Evolutionary conservation across 2,888 invertebrate genomes (phyloP), one percentile per base, ranked within the genome.

Genomic region (Meta bourneti): DNA sequence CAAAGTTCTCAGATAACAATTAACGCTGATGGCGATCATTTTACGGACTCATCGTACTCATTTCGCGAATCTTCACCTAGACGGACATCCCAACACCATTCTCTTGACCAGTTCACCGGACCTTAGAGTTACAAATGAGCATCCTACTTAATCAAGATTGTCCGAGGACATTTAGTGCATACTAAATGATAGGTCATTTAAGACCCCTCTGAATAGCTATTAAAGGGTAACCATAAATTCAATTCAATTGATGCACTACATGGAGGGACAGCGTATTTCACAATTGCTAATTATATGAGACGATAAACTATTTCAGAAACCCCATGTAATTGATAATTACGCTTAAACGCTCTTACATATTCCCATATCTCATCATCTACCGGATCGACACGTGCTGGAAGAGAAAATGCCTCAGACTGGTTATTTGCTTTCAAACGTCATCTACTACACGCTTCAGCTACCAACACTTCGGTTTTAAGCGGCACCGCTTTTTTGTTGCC

Each of bases 321-420:
- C 69, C 49, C 80, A 74, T 86, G 51, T 85, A 90, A 90, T 90
- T 90, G 90, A 90, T 90, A 90, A 90, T 85, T 85, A 90, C 74
- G 90, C 80, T 52, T 90, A 90, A 90, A 85, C 75, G 80, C 80
- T 85, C 80, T 72, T 85, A 9, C 61, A 85, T 80, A 90, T 72
- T 80, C 85, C 72, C 69, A 74, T 85, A 85, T 79, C 85, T 85
- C 85, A 85, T 90, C 85, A 90, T 85, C 74, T 75, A 34, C 52
- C 75, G 72, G 72, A 74, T 61, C 72, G 48, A 48, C 80, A 74
- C 78, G 48, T 79, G 19, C 16, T 13, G 70, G 48, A 74, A 61
- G 81, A 81, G 81, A 72, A 88, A 80, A 84, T 61, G 83, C 72
- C 75, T 20, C 7, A 7, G 87, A 75, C 78, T 71, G 75, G 69